Base-by-base conservation (phyloP, 2,888 invertebrate species). In the Harpalus rufipes region DNA sequence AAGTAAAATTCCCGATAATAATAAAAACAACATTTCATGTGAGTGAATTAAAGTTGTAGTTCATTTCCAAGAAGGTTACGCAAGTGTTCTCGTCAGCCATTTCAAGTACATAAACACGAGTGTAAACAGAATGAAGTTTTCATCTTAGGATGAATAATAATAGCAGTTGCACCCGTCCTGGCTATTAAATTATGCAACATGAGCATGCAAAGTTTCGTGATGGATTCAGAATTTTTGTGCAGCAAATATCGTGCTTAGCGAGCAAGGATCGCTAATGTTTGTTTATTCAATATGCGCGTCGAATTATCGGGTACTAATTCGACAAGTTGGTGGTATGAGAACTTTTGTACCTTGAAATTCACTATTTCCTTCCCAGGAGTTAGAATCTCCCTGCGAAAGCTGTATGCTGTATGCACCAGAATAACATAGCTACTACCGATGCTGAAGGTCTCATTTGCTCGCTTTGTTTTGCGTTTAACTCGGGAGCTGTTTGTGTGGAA, bases 191-290 rank as follows among this genome's bases (percentile, higher is more conserved):
- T 65, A 81, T 63, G 63, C 44, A 81, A 81, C 63, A 44, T 41
- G 80, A 61, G 51, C 68, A 81, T 81, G 81, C 81, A 72, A 81
- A 68, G 39, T 81, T 81, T 21, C 81, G 81, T 81, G 81, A 68
- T 72, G 81, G 39, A 81, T 81, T 81, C 63, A 25, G 10, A 25
- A 61, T 41, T 81, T 72, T 51, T 72, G 41, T 44, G 18, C 16
- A 61, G 80, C 32, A 80, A 80, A 80, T 61, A 76, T 76, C 76
- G 44, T 16, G 56, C 18, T 25, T 41, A n/a, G 44, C 12, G 18
- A 14, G 51, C n/a, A 41, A 18, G 14, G 41, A 16, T 18, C 56
- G 21, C 56, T 56, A 79, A 79, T 79, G 59, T 32, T 79, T 79
- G 79, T 79, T 79, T 79, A 79, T 79, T 59, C 79, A 79, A 79